These are phyloP conservation scores for Globodera ellingtonae DNA, from an alignment of 1,140 invertebrate species.

Conservation along the genomic window DNA sequence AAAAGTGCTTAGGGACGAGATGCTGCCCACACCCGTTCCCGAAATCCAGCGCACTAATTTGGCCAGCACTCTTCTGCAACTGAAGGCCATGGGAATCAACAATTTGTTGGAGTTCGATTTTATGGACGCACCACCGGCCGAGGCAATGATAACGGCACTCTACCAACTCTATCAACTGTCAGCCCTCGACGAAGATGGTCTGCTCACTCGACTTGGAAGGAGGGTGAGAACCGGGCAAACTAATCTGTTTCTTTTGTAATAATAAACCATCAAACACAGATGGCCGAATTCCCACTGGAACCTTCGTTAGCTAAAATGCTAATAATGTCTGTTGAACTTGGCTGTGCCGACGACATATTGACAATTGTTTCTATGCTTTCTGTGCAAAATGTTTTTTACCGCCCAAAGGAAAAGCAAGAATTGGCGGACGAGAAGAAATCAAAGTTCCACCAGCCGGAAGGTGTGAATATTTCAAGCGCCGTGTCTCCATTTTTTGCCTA, in stretches of 20 bases:
- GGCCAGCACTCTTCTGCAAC: conserved; percentile 87
- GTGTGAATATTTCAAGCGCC: not conserved
- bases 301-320: conserved; percentile 98
- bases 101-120: conserved; percentile 99
- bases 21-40: conserved; percentile 96
- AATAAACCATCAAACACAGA: conserved; percentile 69
- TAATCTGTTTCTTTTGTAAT: not conserved
- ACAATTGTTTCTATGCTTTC: conserved; percentile 99
- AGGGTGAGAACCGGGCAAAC: conserved; percentile 71
- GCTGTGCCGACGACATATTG: conserved; percentile 95
- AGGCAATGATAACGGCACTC: conserved; percentile 91
- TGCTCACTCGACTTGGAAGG: conserved; percentile 87
- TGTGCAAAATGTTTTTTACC: conserved; percentile 97
- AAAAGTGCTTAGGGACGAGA: conserved; percentile 76
- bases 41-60: conserved; percentile 98
- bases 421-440: conserved; percentile 97
- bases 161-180: conserved; percentile 95
- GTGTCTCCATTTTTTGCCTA: not conserved
- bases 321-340: conserved; percentile 97
- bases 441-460: conserved; percentile 97
- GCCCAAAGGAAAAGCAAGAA: conserved; percentile 88
- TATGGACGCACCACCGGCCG: conserved; percentile 98
- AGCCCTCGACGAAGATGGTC: conserved; percentile 92
- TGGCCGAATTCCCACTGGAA: conserved; percentile 98
- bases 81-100: conserved; percentile 99